Conservation (phyloP, 2,797 vertebrate species). For the Aphelocoma californica region DNA sequence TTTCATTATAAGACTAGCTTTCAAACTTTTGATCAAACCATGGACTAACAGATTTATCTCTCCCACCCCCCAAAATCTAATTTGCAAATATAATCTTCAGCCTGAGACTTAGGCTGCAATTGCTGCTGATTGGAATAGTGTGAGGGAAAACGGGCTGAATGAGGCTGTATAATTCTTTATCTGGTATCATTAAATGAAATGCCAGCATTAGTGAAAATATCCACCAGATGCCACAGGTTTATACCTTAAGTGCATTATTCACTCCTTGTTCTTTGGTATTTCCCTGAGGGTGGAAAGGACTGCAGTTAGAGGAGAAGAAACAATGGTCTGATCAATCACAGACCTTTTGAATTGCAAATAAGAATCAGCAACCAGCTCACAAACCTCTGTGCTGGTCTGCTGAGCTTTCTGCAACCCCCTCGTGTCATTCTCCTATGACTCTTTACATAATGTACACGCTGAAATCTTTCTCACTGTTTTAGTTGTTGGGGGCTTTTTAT, state of each 20-base stretch:
- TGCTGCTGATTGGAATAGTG: background rate
- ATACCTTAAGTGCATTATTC: background rate
- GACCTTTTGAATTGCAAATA: constrained; percentile 51
- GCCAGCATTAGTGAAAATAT: background rate
- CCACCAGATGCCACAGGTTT: background rate
- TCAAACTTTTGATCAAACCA: constrained; percentile 22
- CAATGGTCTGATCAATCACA: constrained; percentile 43
- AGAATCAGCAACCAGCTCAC: background rate
- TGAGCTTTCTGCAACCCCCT: background rate
- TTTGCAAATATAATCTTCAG: constrained; percentile 14
- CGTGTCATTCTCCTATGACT: background rate
- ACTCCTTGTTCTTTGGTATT: constrained; percentile 2
- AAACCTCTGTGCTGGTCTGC: background rate
- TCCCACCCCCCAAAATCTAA: background rate
- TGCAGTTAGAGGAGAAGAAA: background rate
- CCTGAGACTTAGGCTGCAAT: background rate
- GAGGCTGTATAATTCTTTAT: background rate
- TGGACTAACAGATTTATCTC: background rate
- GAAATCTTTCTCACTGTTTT: background rate
- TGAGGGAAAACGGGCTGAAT: background rate
- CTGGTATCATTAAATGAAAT: constrained; percentile 17
- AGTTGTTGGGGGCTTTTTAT: background rate
- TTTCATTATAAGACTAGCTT: constrained; percentile 5
- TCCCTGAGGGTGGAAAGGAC: background rate
- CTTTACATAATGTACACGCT: background rate